phyloP scores from a whole-genome alignment of 1,140 invertebrate genomes.

The Lethocerus indicus region DNA sequence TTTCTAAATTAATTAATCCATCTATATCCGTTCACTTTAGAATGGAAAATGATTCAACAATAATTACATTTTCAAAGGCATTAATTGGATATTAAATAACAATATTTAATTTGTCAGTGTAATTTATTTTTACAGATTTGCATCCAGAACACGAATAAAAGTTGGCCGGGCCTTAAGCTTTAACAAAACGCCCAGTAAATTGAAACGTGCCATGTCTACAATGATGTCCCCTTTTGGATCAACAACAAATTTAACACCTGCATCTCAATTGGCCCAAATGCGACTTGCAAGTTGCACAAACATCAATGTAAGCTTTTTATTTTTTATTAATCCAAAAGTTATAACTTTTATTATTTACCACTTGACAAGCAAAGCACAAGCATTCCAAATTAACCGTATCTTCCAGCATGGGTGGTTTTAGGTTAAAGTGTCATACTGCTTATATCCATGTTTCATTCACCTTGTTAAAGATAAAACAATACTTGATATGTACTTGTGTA shows the following conservation, averaged over 20 bases:
- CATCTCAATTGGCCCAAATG: conserved; percentile 65
- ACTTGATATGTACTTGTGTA: no score
- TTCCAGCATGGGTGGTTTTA: no score
- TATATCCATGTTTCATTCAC: no score
- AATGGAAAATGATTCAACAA: no score
- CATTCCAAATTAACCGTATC: no score
- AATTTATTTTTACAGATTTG: conserved; percentile 37
- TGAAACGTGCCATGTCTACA: conserved; percentile 86
- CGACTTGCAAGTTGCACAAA: conserved; percentile 65
- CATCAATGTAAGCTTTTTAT: conserved; percentile 49
- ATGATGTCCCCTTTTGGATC: conserved; percentile 82
- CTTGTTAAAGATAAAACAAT: no score
- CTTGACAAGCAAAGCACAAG: no score
- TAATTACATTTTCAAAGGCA: no score
- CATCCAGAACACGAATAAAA: conserved; percentile 64
- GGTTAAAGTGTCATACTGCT: no score
- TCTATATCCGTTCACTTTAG: no score
- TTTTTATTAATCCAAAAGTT: conserved; percentile 1
- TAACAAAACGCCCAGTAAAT: conserved; percentile 82
- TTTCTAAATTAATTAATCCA: no score
- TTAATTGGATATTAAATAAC: no score
- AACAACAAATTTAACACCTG: conserved; percentile 54
- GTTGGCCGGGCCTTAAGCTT: conserved; percentile 86
- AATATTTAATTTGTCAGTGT: conserved; percentile 4
- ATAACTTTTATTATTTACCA: not conserved